These are phyloP conservation scores for Motacilla tschutschensis DNA, from an alignment of 2,113 vertebrate genomes.

Conservation along the genomic window DNA sequence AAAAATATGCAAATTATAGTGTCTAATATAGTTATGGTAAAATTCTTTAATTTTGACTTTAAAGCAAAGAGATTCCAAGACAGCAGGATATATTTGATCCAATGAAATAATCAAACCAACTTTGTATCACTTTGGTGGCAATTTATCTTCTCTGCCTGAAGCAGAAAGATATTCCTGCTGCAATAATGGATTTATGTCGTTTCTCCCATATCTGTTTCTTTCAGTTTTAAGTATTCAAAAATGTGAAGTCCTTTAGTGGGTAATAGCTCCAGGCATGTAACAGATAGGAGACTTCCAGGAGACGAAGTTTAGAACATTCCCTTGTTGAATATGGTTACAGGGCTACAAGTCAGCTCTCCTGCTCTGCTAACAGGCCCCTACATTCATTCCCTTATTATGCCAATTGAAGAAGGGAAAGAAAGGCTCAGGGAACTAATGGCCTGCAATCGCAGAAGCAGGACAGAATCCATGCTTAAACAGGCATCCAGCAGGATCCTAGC, in stretches of 20 bases:
- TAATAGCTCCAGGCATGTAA: slow-evolving; percentile 35
- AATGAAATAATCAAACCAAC: slow-evolving; percentile 76
- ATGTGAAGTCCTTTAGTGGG: slow-evolving; percentile 42
- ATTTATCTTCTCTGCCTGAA: slow-evolving; percentile 75
- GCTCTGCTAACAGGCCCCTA: background rate
- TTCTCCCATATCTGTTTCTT: slow-evolving; percentile 67
- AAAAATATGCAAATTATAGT: slow-evolving; percentile 75
- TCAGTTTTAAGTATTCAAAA: slow-evolving; percentile 62
- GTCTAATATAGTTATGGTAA: slow-evolving; percentile 70
- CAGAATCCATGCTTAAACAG: background rate
- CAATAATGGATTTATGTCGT: slow-evolving; percentile 70
- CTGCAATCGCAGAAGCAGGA: background rate
- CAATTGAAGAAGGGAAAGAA: background rate
- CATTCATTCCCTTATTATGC: background rate
- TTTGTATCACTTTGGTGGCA: slow-evolving; percentile 67
- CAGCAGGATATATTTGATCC: slow-evolving; percentile 71
- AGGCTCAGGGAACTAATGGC: background rate
- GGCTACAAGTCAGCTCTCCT: slow-evolving; percentile 31
- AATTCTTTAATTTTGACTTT: slow-evolving; percentile 75
- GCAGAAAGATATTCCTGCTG: slow-evolving; percentile 68
- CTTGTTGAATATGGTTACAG: background rate
- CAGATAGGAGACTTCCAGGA: slow-evolving; percentile 31
- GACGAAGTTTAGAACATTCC: slow-evolving; percentile 31
- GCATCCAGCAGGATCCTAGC: background rate
- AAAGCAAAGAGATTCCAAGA: slow-evolving; percentile 72